These are phyloP conservation scores for human DNA, from an alignment of 2,113 vertebrate species.

Conservation along the genomic window DNA sequence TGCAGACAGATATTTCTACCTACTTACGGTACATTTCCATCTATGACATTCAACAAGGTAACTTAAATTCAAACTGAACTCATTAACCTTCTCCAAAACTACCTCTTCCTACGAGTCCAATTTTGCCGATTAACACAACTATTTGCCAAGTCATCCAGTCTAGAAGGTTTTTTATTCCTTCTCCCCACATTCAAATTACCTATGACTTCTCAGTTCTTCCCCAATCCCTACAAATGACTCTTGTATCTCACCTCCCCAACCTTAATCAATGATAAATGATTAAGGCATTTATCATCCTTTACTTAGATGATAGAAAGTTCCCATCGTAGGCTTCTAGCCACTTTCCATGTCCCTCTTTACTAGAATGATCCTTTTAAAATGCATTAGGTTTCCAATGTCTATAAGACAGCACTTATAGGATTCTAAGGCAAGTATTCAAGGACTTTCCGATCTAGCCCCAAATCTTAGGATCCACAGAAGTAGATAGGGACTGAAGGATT, in stretches of 20 bases:
- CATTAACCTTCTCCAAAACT: neutral
- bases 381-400: neutral
- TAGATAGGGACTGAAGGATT: neutral
- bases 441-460: neutral
- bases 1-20: neutral
- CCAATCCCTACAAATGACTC: neutral
- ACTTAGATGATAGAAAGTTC: neutral
- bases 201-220: conserved; percentile 23
- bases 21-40: neutral
- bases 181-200: neutral
- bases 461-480: neutral
- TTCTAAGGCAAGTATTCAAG: neutral
- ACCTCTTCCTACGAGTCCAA: neutral
- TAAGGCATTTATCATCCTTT: neutral
- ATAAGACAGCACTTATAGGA: neutral
- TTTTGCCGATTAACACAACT: neutral
- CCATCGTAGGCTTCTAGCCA: neutral
- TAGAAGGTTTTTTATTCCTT: conserved; percentile 15
- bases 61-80: neutral
- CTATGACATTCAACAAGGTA: neutral
- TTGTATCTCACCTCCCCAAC: neutral
- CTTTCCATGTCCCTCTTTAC: neutral
- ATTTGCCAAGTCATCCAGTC: neutral
- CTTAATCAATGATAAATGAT: neutral
- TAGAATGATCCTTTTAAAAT: neutral